Evolutionary conservation across 2,113 vertebrate genomes (phyloP).

Genomic region (Cyprinodon tularosa): DNA sequence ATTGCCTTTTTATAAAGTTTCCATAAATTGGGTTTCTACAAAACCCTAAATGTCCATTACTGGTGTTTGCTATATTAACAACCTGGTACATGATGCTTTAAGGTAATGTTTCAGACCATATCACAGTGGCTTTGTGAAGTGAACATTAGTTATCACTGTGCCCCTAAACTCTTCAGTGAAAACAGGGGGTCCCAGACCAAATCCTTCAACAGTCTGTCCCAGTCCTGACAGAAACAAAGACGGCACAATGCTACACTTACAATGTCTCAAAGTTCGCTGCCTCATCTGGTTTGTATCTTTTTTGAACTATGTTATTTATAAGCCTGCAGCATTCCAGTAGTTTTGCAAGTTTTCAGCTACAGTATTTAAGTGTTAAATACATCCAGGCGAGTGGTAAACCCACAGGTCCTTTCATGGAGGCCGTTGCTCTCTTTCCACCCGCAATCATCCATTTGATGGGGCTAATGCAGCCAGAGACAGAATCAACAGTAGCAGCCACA

Average conservation of each 20-base stretch:
- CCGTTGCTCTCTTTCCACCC: slow-evolving; percentile 71
- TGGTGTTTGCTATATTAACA: slow-evolving; percentile 65
- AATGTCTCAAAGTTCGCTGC: slow-evolving; percentile 69
- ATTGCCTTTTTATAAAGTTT: slow-evolving; percentile 38
- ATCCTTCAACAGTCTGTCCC: slow-evolving; percentile 57
- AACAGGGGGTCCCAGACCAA: slow-evolving; percentile 57
- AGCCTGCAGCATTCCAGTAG: slow-evolving; percentile 90
- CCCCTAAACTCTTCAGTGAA: slow-evolving; percentile 57
- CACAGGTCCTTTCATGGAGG: slow-evolving; percentile 87
- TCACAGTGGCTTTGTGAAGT: slow-evolving; percentile 73
- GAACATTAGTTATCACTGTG: slow-evolving; percentile 71
- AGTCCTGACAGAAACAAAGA: slow-evolving; percentile 63
- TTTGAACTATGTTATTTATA: slow-evolving; percentile 95
- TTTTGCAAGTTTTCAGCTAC: slow-evolving; percentile 87
- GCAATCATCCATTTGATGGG: slow-evolving; percentile 53
- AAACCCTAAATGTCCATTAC: slow-evolving; percentile 54
- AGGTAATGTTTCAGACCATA: slow-evolving; percentile 64
- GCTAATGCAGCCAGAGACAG: slow-evolving; percentile 68
- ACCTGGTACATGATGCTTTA: slow-evolving; percentile 72
- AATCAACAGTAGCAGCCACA: slow-evolving; percentile 76
- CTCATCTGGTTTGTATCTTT: slow-evolving; percentile 93
- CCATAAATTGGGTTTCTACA: slow-evolving; percentile 41
- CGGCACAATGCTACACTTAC: slow-evolving; percentile 69
- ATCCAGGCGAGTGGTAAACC: slow-evolving; percentile 92
- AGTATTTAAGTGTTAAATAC: slow-evolving; percentile 88